Evolutionary conservation across 1,140 invertebrate genomes (phyloP).

Genomic region (Bactericera cockerelli): DNA sequence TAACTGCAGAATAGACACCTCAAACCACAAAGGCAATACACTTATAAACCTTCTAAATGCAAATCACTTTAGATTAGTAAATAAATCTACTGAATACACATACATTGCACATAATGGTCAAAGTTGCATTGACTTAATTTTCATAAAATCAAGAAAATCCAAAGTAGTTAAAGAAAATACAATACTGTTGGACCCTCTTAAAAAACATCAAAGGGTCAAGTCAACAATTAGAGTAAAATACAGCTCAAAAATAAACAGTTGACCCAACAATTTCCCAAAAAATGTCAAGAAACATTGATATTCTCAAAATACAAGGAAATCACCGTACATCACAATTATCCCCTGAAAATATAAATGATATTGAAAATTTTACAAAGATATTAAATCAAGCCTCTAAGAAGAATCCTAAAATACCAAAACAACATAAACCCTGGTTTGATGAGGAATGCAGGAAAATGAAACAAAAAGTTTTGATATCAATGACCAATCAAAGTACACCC

Average conservation of each 20-base stretch:
- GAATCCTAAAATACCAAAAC: too few species aligned
- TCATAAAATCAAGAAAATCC: not conserved
- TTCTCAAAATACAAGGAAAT: not conserved
- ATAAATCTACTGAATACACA: not conserved
- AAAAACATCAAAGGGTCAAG: not conserved
- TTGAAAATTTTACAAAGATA: not conserved
- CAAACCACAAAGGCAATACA: not conserved
- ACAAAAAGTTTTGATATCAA: not conserved
- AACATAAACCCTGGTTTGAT: not conserved
- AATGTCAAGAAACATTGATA: not conserved
- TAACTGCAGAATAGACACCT: not conserved
- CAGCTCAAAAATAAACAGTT: not conserved
- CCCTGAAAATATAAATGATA: not conserved
- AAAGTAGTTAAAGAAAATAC: too few species aligned
- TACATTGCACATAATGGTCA: not conserved
- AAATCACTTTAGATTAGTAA: not conserved
- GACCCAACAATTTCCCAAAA: not conserved
- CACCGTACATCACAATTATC: not conserved
- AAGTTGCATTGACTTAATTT: not conserved
- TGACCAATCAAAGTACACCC: not conserved
- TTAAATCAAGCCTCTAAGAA: not conserved
- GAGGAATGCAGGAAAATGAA: not conserved
- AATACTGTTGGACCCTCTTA: too few species aligned
- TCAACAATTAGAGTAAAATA: not conserved
- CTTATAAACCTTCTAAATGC: not conserved